Conservation (phyloP, 2,888 invertebrate species). For the Ophonus ardosiacus region DNA sequence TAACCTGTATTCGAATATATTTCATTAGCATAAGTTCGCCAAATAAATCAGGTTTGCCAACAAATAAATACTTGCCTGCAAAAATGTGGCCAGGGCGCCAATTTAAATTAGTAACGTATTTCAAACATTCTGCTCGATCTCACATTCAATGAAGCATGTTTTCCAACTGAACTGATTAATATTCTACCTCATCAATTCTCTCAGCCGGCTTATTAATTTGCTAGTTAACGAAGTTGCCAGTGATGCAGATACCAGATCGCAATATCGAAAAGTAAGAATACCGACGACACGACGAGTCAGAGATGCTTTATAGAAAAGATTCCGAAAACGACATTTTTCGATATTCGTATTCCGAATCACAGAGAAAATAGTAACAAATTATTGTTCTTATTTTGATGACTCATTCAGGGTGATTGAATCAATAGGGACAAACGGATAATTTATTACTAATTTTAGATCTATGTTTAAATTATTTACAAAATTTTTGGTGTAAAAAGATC, state of each 20-base stretch:
- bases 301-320: too few relatives aligned
- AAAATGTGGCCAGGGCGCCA: background rate
- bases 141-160: background rate
- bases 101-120: slow-evolving; percentile 20
- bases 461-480: too few relatives aligned
- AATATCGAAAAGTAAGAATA: background rate
- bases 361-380: too few relatives aligned
- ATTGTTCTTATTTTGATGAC: too few relatives aligned
- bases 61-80: background rate
- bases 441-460: too few relatives aligned
- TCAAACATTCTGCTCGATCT: background rate
- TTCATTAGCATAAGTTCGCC: slow-evolving; percentile 3
- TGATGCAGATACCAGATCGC: background rate
- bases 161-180: background rate
- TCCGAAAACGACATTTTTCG: background rate
- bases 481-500: too few relatives aligned
- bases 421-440: too few relatives aligned
- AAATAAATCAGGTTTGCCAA: background rate
- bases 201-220: background rate
- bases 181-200: background rate
- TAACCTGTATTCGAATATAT: background rate
- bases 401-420: too few relatives aligned
- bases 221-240: background rate
- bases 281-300: background rate
- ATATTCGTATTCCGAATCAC: too few relatives aligned